Evolutionary conservation across 2,888 invertebrate genomes (phyloP), one percentile per base, ranked within the genome.

Genomic region (Drosophila meridionalis): DNA sequence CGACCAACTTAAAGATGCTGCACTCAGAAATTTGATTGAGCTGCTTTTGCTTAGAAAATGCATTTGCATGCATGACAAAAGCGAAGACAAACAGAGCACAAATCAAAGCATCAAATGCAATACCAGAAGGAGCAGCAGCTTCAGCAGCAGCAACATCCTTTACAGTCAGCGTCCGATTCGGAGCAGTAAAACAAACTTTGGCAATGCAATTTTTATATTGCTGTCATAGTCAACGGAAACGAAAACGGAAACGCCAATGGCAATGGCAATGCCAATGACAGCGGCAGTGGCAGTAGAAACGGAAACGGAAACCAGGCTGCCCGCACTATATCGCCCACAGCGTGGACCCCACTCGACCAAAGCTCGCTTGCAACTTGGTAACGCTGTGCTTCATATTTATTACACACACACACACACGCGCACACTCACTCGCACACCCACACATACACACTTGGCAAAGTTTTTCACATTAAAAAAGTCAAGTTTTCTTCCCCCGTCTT

Each of bases 341-440:
- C 50, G n/a, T 61, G 40, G 72, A 32, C 58, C 30, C 56, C 40
- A 42, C 47, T 50, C 48, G 70, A 47, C 48, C 69, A n/a, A 26
- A 68, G 69, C 55, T 36, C 20, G 48, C 34, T 43, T 69, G 85
- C 79, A 82, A 82, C 76, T 78, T 79, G 79, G 66, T 66, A 84
- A 76, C 76, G 76, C 68, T 82, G 71, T 79, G 73, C 82, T 80
- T 80, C 66, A 82, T 85, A 90, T 80, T 88, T 83, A 88, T 80
- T 78, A 70, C 78, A 73, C 72, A 77, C 71, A 73, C 56, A 57
- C 26, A 57, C 47, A 60, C 36, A 64, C 45, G 68, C 42, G 42
- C 61, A 70, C 36, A 57, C 28, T 42, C 8, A 20, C 26, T 11
- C 43, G 0, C 43, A 20, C 20, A 8, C 42, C 7, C 43, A 43